Evolutionary conservation across 1,140 invertebrate species (phyloP).

Genomic region (Metopolophium dirhodum): DNA sequence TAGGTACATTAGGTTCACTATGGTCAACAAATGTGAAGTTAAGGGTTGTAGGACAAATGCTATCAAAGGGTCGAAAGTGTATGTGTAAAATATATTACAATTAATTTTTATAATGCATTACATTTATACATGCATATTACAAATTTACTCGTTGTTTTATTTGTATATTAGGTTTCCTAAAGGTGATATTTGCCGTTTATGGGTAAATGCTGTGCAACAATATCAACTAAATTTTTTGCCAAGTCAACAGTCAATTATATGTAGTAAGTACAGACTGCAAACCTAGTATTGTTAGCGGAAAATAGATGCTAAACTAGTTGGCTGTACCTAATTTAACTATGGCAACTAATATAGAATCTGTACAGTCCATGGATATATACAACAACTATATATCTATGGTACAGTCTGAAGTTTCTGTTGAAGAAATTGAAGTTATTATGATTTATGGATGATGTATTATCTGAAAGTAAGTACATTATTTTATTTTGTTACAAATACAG

Average conservation of each 20-base stretch:
- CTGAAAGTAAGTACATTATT: background rate
- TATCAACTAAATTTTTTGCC: background rate
- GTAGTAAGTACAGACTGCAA: background rate
- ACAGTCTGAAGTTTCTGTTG: background rate
- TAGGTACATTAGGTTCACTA: background rate
- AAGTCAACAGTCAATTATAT: background rate
- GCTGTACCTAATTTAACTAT: background rate
- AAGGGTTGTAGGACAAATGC: no score
- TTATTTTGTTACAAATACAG: background rate
- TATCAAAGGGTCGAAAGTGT: no score
- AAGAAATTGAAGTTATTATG: background rate
- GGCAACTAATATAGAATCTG: no score
- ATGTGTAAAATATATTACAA: no score
- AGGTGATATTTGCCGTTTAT: background rate
- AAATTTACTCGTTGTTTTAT: background rate
- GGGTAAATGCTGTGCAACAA: background rate
- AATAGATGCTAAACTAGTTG: background rate
- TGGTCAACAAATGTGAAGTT: no score
- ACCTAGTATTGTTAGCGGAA: background rate
- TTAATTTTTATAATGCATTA: background rate
- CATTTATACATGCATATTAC: background rate
- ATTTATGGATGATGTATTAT: background rate
- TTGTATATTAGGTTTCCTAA: background rate
- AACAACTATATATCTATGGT: no score
- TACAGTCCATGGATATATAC: no score